Evolutionary conservation across 2,113 vertebrate species (phyloP), one percentile per base, ranked within the genome.

Genomic region (rat (Rattus norvegicus)): DNA sequence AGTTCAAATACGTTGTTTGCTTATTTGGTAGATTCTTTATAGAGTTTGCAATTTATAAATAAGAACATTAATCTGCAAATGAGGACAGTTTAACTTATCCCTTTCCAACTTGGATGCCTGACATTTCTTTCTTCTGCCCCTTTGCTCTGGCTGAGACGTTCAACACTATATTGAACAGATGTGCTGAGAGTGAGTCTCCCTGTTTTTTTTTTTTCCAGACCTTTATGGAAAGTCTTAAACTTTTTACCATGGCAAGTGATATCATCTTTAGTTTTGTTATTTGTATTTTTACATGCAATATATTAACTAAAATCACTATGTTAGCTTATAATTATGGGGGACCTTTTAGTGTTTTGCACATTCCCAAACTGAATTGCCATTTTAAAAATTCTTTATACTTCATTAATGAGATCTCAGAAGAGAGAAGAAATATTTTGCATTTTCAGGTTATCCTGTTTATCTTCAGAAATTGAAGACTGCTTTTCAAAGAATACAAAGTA

Each of bases 391-490:
- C 16, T 79, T 83, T 59, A 54, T 12, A 30, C 4, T 12, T 7
- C 79, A 17, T 88, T 95, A 61, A 12, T 67, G 47, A 94, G 20
- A 19, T 75, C 43, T 93, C 65, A 91, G 49, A 69, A 80, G 56
- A 92, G 2, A 91, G 52, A 72, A 83, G 56, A 93, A 92, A 92
- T 61, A 63, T 67, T 79, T 67, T 80, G 5, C 61, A 11, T 79
- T 94, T 97, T 95, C 19, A 83, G 28, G 28, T 70, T 28, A 83
- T 83, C 69, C 83, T 95, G 56, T 80, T 92, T 92, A 90, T 90
- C 69, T 88, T 95, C 24, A 95, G 86, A 94, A 97, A 92, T 70
- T 20, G 75, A 91, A 88, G 8, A 54, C 11, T 67, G 26, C 7
- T 63, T 94, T 90, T 70, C 79, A 93, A 86, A 89, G 12, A 72